phyloP scores from a whole-genome alignment of 2,797 vertebrate species.

The Sebastolobus alascanus region DNA sequence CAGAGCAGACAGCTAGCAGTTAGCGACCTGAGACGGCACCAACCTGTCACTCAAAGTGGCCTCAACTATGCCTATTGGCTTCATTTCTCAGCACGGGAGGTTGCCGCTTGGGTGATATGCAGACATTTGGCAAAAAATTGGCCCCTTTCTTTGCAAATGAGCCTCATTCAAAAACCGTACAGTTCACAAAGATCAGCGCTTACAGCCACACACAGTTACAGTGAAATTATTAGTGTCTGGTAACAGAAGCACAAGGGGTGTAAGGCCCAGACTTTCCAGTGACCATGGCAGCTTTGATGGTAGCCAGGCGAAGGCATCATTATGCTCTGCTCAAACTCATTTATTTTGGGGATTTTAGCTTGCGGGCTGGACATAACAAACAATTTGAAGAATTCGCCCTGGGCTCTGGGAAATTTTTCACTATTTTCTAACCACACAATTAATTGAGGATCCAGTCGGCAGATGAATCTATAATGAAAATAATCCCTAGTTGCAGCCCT shows the following conservation, averaged over 20 bases:
- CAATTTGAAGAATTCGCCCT: not conserved
- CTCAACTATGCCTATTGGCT: no score
- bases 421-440: not conserved
- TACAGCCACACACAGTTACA: not conserved
- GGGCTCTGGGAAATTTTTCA: not conserved
- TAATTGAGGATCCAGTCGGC: not conserved
- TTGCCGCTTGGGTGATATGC: not conserved
- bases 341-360: not conserved
- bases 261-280: not conserved
- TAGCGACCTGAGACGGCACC: no score
- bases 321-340: not conserved
- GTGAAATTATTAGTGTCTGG: not conserved
- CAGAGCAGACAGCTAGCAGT: no score
- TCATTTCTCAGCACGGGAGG: no score
- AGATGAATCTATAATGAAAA: constrained; percentile 4
- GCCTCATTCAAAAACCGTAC: not conserved
- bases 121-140: not conserved
- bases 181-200: no score
- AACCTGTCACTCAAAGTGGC: no score
- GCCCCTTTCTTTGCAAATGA: not conserved
- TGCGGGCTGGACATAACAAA: not conserved
- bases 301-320: not conserved
- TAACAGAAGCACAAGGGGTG: not conserved
- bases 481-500: not conserved
- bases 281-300: not conserved